phyloP scores from a whole-genome alignment of 2,113 vertebrate species.

The Ceyx melanurus region DNA sequence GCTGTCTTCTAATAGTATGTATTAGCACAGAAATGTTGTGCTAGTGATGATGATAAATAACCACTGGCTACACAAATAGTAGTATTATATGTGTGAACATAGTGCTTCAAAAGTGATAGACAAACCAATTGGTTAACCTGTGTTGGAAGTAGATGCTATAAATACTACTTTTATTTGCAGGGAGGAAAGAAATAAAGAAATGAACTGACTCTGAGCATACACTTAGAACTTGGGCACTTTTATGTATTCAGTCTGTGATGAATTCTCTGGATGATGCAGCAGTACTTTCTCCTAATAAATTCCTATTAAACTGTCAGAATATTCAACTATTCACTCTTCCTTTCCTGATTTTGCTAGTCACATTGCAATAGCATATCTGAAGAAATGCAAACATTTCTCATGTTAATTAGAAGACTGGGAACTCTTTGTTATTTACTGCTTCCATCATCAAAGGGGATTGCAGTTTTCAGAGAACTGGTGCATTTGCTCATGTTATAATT shows the following conservation, averaged over 20 bases:
- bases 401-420: constrained; percentile 56
- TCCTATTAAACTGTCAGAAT: constrained; percentile 42
- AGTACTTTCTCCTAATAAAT: constrained; percentile 41
- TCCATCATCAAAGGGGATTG: constrained; percentile 11
- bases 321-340: not conserved
- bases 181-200: not conserved
- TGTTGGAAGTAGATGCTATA: not conserved
- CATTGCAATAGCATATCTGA: constrained; percentile 9
- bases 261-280: constrained; percentile 47
- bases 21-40: not conserved
- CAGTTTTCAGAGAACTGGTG: not conserved
- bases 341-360: constrained; percentile 29
- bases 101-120: not conserved
- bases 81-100: not conserved
- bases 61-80: not conserved
- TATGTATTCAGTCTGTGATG: constrained; percentile 1
- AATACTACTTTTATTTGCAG: not conserved
- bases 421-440: constrained; percentile 55
- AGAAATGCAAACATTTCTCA: constrained; percentile 35
- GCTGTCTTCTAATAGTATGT: not conserved
- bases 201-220: not conserved
- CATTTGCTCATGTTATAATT: not conserved
- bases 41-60: not conserved
- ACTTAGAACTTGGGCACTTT: not conserved
- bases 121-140: not conserved